These are phyloP conservation scores for Asteroscopus sphinx DNA, from an alignment of 2,888 invertebrate genomes.

Conservation along the genomic window DNA sequence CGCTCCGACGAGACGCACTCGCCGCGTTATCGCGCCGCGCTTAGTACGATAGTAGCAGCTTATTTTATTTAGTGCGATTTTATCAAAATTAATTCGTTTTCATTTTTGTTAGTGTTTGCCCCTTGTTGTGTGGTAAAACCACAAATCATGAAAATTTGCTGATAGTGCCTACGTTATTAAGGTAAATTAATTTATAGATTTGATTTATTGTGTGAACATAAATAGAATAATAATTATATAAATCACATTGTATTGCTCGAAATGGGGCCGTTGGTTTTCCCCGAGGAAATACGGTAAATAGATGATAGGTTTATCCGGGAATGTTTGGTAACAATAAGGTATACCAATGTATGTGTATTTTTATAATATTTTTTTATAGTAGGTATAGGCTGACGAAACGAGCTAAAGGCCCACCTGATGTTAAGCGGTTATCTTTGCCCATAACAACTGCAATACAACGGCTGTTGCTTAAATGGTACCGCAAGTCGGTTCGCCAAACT, in stretches of 20 bases:
- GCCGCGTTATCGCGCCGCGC: conserved; percentile 15
- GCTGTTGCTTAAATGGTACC: no score
- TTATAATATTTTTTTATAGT: no score
- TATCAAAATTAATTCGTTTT: not conserved
- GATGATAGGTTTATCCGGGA: conserved; percentile 28
- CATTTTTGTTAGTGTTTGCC: not conserved
- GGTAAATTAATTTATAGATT: conserved; percentile 38
- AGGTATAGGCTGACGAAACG: no score
- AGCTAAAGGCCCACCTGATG: no score
- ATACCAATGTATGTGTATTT: no score
- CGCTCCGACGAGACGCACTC: conserved; percentile 46
- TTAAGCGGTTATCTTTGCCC: no score
- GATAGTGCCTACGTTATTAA: conserved; percentile 14
- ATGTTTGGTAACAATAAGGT: not conserved
- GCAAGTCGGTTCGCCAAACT: no score
- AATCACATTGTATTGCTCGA: conserved; percentile 2
- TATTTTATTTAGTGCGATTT: not conserved
- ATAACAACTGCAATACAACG: no score
- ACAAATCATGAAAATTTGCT: not conserved
- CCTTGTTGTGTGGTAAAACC: conserved; percentile 3
- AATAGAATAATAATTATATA: conserved; percentile 17
- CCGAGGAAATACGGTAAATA: conserved; percentile 12
- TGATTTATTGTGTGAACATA: conserved; percentile 14
- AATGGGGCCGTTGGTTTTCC: conserved; percentile 27
- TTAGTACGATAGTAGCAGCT: conserved; percentile 1